phyloP scores from a whole-genome alignment of 2,797 vertebrate species.

The Spea hammondii region DNA sequence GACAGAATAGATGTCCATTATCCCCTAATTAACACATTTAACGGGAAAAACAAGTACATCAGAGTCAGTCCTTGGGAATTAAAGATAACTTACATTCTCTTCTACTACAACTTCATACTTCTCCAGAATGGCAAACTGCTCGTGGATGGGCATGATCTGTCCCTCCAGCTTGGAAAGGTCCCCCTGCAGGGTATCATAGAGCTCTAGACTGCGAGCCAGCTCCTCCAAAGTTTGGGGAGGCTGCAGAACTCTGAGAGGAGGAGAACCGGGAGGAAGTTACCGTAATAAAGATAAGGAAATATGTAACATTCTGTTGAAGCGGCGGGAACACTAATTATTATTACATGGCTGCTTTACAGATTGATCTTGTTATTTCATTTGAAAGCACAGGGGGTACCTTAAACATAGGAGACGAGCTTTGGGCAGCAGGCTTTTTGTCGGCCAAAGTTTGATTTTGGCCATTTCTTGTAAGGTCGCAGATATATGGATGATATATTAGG shows the following conservation, averaged over 20 bases:
- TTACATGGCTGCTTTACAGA: too few relatives aligned
- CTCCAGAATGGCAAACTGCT: constrained; percentile 81
- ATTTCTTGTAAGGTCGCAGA: too few relatives aligned
- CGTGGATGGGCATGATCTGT: constrained; percentile 74
- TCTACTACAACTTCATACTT: constrained; percentile 79
- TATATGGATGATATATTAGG: too few relatives aligned
- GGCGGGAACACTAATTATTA: not conserved
- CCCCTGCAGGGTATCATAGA: constrained; percentile 72
- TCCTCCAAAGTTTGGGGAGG: constrained; percentile 72
- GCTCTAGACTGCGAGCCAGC: constrained; percentile 69
- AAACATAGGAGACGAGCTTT: too few relatives aligned
- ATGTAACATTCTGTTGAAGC: too few relatives aligned
- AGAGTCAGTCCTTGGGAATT: not conserved
- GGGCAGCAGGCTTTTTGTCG: too few relatives aligned
- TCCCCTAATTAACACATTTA: not conserved
- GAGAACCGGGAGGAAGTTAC: not conserved
- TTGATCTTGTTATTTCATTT: too few relatives aligned
- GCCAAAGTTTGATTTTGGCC: too few relatives aligned
- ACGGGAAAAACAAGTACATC: not conserved
- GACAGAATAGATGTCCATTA: not conserved
- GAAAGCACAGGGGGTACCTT: too few relatives aligned
- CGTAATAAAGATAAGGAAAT: not conserved
- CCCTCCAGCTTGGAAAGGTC: constrained; percentile 69
- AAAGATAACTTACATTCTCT: constrained; percentile 64
- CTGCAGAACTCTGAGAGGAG: constrained; percentile 63